Base-by-base conservation (phyloP, 2,888 invertebrate genomes). In the Cremastobaeus sp. region DNA sequence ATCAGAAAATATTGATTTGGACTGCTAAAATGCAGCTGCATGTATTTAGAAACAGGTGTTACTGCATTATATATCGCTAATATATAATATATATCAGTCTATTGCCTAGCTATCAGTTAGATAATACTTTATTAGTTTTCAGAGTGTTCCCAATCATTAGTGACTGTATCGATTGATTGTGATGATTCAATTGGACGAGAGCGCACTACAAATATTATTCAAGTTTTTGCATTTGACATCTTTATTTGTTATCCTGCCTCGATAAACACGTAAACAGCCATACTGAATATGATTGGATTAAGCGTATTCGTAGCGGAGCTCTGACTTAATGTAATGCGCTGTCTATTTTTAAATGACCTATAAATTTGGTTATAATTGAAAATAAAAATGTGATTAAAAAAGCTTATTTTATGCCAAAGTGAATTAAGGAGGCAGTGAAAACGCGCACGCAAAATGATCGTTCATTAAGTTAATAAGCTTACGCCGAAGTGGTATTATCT, bases 391-490 rank as follows among this genome's bases (percentile, higher is more conserved):
- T 39, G 37, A 62, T 50, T 48, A 50, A 32, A 50, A 62, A 41
- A 12, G 21, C 32, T 48, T 30, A 4, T 37, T 37, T 60, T 32
- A 15, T 11, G 25, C 25, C 20, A 41, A 41, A 52, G 41, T 32
- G 52, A 52, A 43, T 35, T 32, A 54, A 64, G 28, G 52, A 54
- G 35, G 17, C 35, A 12, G 9, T 34, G 12, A 37, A 64, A 50
- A 39, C 20, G 9, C 20, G 39, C 54, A 37, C 18, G 54, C 45
- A 55, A 54, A 65, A 32, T 17, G 47, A 55, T 20, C 20, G 30
- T 55, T 65, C 45, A 65, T 65, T 65, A 55, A 65, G 20, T 55
- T 55, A 65, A 65, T 65, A 65, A 65, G 54, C 45, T 65, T 55
- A 47, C 5, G 15, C 9, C 32, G 11, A 65, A 55, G 37, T 45